A percentile compares a stretch with the other conserved stretches of the same genome.
Conservation (phyloP, 92 coral and sea anemone species). For the Parazoanthus darwini region DNA sequence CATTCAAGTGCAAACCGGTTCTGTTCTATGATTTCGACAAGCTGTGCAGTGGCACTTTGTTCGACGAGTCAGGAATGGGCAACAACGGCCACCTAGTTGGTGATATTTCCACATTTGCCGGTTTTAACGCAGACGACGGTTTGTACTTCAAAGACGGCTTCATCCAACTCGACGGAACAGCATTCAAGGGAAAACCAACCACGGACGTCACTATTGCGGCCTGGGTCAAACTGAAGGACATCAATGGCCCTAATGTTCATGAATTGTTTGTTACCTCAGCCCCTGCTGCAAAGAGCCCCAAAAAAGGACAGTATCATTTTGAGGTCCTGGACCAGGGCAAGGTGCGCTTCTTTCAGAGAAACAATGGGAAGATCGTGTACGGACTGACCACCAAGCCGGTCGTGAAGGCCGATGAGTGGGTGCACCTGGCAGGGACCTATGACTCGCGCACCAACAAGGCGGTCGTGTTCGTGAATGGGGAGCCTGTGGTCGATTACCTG, state of each 20-base stretch:
- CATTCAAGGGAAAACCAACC: conserved; percentile 83
- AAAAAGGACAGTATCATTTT: conserved; percentile 82
- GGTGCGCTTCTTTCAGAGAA: conserved; percentile 89
- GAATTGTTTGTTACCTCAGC: conserved; percentile 76
- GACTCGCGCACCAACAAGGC: conserved; percentile 75
- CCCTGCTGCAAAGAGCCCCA: conserved; percentile 37
- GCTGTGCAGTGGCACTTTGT: conserved; percentile 75
- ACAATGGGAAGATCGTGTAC: conserved; percentile 75
- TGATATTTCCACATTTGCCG: conserved; percentile 61
- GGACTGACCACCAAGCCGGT: conserved; percentile 74
- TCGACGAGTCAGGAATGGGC: conserved; percentile 91
- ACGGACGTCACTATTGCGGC: conserved; percentile 79
- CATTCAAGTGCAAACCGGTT: conserved; percentile 79
- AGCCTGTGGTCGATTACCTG: conserved; percentile 68
- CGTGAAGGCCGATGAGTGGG: conserved; percentile 75
- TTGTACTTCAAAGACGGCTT: conserved; percentile 78
- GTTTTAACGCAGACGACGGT: conserved; percentile 74
- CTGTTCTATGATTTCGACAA: conserved; percentile 85
- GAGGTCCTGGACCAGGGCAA: conserved; percentile 76
- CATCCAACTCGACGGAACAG: conserved; percentile 74
- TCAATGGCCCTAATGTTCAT: conserved; percentile 64
- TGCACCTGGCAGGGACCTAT: conserved; percentile 79
- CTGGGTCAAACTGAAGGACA: conserved; percentile 78
- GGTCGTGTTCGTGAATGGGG: conserved; percentile 69
- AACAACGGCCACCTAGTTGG: conserved; percentile 81